phyloP scores from a whole-genome alignment of 2,797 vertebrate species.

The Phalanger gymnotis region DNA sequence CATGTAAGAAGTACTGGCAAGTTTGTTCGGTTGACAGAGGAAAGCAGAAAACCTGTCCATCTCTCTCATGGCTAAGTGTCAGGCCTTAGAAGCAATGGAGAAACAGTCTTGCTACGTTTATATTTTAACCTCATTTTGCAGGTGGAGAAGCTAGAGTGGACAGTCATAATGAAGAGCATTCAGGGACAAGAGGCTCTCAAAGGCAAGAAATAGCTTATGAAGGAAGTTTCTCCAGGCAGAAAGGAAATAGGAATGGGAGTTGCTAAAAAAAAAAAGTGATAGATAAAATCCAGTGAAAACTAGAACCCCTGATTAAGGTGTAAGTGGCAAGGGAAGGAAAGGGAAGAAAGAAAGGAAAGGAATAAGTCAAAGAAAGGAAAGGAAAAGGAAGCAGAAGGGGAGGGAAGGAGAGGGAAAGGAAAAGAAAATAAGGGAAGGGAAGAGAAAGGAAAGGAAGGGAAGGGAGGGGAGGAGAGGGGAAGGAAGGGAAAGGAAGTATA shows the following conservation, averaged over 20 bases:
- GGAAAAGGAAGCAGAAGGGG: neutral
- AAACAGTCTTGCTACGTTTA: neutral
- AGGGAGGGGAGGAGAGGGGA: neutral
- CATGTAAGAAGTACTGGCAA: neutral
- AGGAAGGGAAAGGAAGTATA: neutral
- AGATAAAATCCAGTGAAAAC: neutral
- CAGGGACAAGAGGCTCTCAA: neutral
- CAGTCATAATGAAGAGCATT: neutral
- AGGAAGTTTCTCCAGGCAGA: neutral
- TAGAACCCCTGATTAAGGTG: neutral
- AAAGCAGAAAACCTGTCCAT: neutral
- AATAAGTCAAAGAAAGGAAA: neutral
- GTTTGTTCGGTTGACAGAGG: neutral
- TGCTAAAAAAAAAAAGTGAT: neutral
- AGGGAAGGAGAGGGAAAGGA: too few species aligned
- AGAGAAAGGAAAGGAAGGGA: too few species aligned
- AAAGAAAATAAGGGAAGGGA: neutral
- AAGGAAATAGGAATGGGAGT: neutral
- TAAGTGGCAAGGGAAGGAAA: slow-evolving; percentile 5
- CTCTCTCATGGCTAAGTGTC: neutral
- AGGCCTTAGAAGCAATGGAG: neutral
- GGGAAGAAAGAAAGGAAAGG: slow-evolving; percentile 51
- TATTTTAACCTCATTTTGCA: neutral
- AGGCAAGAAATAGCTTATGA: neutral
- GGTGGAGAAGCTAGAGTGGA: neutral